Evolutionary conservation across 2,888 invertebrate species (phyloP), one percentile per base, ranked within the genome.

Genomic region (Scotopteryx bipunctaria): DNA sequence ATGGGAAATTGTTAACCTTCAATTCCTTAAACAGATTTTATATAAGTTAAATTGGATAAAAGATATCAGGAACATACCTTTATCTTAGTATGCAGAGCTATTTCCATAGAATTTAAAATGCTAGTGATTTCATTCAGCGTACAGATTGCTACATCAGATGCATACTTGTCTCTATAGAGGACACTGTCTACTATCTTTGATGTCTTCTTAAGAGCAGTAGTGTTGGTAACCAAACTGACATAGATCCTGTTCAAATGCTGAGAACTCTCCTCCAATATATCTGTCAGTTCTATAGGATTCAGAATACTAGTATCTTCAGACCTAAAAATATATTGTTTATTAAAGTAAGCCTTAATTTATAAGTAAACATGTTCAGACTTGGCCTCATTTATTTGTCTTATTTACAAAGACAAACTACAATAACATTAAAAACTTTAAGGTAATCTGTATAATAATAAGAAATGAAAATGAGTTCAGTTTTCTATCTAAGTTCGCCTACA

Each of bases 171-270:
- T 71, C 81, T 76, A 53, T 81, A 71, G 5, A 88, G 62, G 35
- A 86, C 67, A 60, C 76, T 81, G 55, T 90, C 89, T 6, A 74
- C 57, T 48, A 83, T 61, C 50, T 76, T 78, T 17, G 80, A 76
- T 14, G 77, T 77, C 51, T 83, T 88, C 58, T 81, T 84, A 23
- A 91, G 53, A 11, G 83, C 79, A 51, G 82, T 58, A 32, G 80
- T 82, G 40, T 83, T 89, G 14, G 86, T 80, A 44, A 84, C 63
- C 65, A 88, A 70, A 59, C 89, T 89, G 11, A 89, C 68, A 53
- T 86, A 81, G 49, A 91, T 81, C 61, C 83, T 80, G 53, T 86
- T 78, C 11, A 90, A 60, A 47, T 89, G 89, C 57, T 85, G 79
- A n/a, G 81, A 74, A 50, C 81, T 85, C 49, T 89, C 89, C 57